phyloP scores from a whole-genome alignment of 2,797 vertebrate genomes.

The Eospalax fontanierii region DNA sequence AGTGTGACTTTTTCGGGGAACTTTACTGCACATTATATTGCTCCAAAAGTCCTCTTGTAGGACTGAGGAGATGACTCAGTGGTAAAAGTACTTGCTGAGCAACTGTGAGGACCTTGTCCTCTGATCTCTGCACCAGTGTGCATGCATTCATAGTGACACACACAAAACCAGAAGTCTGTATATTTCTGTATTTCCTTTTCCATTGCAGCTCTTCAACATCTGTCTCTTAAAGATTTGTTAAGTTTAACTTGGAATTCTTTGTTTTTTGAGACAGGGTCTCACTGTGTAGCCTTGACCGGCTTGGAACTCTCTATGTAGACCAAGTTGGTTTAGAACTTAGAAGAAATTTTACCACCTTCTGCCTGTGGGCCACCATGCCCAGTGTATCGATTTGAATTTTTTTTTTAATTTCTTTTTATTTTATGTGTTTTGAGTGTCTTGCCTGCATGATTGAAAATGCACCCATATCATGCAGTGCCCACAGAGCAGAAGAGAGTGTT shows the following conservation, averaged over 20 bases:
- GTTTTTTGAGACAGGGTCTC: no score
- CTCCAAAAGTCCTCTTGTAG: background rate
- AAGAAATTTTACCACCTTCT: no score
- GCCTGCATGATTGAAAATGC: no score
- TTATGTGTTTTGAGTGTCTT: no score
- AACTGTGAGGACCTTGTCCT: background rate
- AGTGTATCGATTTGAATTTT: no score
- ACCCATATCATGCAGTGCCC: no score
- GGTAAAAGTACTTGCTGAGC: background rate
- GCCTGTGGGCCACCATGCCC: no score
- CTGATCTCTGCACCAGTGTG: background rate
- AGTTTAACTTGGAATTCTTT: background rate
- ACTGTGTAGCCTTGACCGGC: no score
- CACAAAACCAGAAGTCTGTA: background rate
- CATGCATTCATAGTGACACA: background rate
- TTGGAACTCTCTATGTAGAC: no score
- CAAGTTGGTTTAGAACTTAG: no score
- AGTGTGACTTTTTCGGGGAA: background rate
- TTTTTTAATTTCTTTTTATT: no score
- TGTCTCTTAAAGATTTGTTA: background rate
- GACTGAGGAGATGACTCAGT: background rate
- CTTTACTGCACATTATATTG: background rate
- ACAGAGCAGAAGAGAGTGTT: no score
- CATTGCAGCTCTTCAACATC: background rate
- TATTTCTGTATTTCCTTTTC: background rate